Base-by-base conservation (phyloP, 2,797 vertebrate genomes). In the Aphelocoma californica region DNA sequence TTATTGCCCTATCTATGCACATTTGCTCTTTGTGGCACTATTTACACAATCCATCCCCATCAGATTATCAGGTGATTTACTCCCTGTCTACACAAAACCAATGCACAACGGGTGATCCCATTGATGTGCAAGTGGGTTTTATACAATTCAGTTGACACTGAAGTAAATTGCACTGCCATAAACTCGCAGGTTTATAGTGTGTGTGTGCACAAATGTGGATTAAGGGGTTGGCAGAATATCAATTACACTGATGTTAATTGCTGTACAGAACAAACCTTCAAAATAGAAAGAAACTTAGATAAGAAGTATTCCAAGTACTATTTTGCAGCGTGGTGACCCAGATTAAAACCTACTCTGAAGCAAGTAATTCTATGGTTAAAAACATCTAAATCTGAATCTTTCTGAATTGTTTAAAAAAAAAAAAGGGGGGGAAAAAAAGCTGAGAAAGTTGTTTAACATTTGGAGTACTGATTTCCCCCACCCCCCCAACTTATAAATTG, bases 11-110 rank as follows among this genome's bases (percentile, higher is more conserved):
- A 96, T 86, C 79, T 79, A 65, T 93, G 85, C 90, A 92, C 73
- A 92, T 86, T 94, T 87, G 84, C 62, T 92, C 85, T 81, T 78
- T 77, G 90, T 58, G 71, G 24, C 69, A 61, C 58, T 82, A 25
- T 89, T 83, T 84, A 81, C 58, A 88, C 93, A 82, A 66, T 91
- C 40, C 29, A 58, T 89, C 75, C 84, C 97, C 79, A 82, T 95
- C 96, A 86, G 84, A 82, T 92, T 96, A 93, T 91, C 91, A 64
- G 80, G 74, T 81, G 73, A 93, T 94, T 94, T 92, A 94, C 83
- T 48, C 90, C 56, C 64, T 58, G 67, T 77, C 87, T 73, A 21
- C 92, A 80, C 67, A 86, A 92, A 94, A 45, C 54, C 48, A 61
- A 31, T 58, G 81, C 86, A 57, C 73, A 25, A 7, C 8, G 70